phyloP scores from a whole-genome alignment of 1,140 invertebrate genomes.

The Diachasma alloeum region DNA sequence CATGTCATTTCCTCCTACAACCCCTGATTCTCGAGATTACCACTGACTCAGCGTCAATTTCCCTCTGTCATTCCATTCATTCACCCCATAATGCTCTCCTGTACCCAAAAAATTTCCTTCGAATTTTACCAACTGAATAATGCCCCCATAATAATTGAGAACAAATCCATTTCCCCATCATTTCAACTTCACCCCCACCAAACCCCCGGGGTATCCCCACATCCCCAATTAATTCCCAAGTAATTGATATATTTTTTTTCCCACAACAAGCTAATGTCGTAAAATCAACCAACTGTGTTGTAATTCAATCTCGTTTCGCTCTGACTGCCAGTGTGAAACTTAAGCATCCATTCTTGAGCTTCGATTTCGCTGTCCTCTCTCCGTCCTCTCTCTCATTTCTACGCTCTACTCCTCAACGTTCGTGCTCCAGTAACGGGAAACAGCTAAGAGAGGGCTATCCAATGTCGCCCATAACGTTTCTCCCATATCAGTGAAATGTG shows the following conservation, averaged over 20 bases:
- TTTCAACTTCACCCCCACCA: neutral
- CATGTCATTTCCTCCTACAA: too few species aligned
- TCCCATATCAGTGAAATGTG: neutral
- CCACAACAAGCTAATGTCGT: neutral
- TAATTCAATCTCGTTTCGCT: constrained; percentile 31
- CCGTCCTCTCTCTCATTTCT: neutral
- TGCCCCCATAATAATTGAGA: too few species aligned
- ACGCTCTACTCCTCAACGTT: constrained; percentile 2
- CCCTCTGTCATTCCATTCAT: too few species aligned
- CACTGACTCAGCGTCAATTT: too few species aligned
- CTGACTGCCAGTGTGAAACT: constrained; percentile 30
- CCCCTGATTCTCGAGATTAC: too few species aligned
- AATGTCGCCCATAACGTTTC: constrained; percentile 5
- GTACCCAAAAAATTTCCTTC: too few species aligned
- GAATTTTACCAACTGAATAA: too few species aligned
- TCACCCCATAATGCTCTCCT: too few species aligned
- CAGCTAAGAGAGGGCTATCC: neutral
- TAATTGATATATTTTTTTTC: constrained; percentile 5
- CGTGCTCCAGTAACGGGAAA: constrained; percentile 24
- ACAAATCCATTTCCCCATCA: too few species aligned
- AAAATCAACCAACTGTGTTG: constrained; percentile 1
- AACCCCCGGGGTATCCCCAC: neutral
- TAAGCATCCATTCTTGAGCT: constrained; percentile 23
- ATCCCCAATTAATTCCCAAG: neutral
- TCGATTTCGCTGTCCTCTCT: constrained; percentile 26